phyloP scores from a whole-genome alignment of 2,113 vertebrate genomes.

The Azemiops feae region DNA sequence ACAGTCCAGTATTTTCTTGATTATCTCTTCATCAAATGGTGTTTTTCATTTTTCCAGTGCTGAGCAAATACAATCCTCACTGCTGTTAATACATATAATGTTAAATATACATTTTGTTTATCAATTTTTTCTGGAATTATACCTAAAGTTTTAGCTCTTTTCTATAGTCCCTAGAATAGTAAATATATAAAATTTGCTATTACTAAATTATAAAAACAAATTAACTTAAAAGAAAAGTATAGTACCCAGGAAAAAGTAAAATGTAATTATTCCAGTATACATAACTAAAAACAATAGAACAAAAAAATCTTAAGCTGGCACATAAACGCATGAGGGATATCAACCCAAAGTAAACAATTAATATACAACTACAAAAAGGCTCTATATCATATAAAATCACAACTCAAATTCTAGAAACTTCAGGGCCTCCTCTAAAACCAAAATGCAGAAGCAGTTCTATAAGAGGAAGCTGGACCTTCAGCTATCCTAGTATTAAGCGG shows the following conservation, averaged over 20 bases:
- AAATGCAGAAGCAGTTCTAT: background rate
- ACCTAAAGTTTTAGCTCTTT: background rate
- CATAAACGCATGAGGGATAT: background rate
- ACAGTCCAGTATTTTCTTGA: no score
- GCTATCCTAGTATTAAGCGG: no score
- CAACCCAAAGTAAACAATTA: background rate
- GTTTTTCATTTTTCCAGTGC: no score
- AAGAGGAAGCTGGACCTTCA: background rate
- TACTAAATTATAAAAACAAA: background rate
- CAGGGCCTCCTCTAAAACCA: background rate
- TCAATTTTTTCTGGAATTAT: no score
- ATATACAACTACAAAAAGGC: background rate
- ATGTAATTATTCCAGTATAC: background rate
- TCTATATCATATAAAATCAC: background rate
- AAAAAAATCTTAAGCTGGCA: background rate
- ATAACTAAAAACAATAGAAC: background rate
- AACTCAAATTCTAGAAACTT: background rate
- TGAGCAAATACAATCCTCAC: no score
- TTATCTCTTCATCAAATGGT: no score
- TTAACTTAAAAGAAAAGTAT: background rate
- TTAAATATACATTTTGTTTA: no score
- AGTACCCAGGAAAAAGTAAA: background rate
- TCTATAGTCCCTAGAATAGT: background rate
- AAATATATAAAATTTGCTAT: no score
- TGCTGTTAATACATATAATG: no score